Base-by-base conservation (phyloP, 1,140 invertebrate genomes). In the Drosophila nikananu region DNA sequence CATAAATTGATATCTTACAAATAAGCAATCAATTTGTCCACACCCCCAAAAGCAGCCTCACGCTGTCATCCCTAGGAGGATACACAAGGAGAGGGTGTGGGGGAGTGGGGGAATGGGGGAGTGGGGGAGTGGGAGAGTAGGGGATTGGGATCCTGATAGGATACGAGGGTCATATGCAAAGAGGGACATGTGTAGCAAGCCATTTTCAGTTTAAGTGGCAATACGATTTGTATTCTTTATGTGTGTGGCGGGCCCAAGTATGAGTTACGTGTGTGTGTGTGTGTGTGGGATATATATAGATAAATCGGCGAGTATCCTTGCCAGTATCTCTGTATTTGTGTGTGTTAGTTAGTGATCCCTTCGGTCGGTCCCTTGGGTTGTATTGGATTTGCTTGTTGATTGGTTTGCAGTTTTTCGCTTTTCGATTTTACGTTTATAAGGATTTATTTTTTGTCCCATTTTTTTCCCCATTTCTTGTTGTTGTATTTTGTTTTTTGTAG, bases 151-250 rank as follows among this genome's bases (percentile, higher is more conserved):
- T 54, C 52, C 52, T 54, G 30, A 54, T 35, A 37, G 52, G 52
- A 55, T 39, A 57, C 54, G 54, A 57, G 64, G 51, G 68, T 49
- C 65, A 60, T 73, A 73, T 51, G 68, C 68, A 73, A 61, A 23
- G 57, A 72, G 74, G 41, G 73, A 83, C 70, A 84, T 81, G 68
- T 87, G 86, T 76, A 78, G 84, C 70, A 71, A 81, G 81, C 77
- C 74, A 77, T 87, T 89, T 87, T 89, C 84, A 84, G 81, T 89
- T 87, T 81, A 87, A 89, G 84, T 89, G 84, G 84, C 84, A 87
- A 87, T 87, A 81, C 84, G 77, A 87, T 87, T 89, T 87, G 81
- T 84, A 87, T 87, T 87, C 84, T 87, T 89, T 84, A 81, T 89
- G 81, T 78, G 59, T 32, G 44, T 64, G 59, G 60, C 17, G 46